Conservation (phyloP, 92 coral and sea anemone species). For the Diadumene lineata region DNA sequence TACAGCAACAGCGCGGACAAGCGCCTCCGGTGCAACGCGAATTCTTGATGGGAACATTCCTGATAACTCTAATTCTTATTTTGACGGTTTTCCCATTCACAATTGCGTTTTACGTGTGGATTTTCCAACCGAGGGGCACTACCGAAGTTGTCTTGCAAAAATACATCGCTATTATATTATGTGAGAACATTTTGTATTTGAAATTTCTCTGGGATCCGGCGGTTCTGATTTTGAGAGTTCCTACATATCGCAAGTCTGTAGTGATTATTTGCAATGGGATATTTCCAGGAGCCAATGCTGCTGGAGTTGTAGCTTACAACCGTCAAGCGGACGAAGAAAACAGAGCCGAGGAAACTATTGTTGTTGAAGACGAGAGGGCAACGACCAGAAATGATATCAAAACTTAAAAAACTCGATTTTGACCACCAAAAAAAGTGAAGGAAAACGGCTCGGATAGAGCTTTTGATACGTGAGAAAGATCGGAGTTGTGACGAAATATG, state of each 20-base stretch:
- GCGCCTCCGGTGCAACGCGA: constrained; percentile 49
- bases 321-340: constrained; percentile 22
- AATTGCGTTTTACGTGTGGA: constrained; percentile 30
- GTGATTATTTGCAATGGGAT: constrained; percentile 14
- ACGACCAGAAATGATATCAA: no score
- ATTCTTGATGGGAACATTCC: constrained; percentile 65
- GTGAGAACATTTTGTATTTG: constrained; percentile 41
- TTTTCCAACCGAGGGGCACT: background rate
- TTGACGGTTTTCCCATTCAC: constrained; percentile 66
- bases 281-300: background rate
- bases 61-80: constrained; percentile 51
- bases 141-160: constrained; percentile 12
- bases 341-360: constrained; percentile 12
- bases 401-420: no score
- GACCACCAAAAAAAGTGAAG: no score
- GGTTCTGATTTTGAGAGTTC: constrained; percentile 56
- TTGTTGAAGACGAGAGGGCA: constrained; percentile 5
- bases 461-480: background rate
- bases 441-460: no score
- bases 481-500: background rate
- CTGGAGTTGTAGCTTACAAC: constrained; percentile 9
- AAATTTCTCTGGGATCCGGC: constrained; percentile 76
- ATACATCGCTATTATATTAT: constrained; percentile 33
- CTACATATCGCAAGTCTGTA: constrained; percentile 68
- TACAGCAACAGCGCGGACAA: constrained; percentile 26